A percentile compares a stretch with the other conserved stretches of the same genome.
phyloP scores from a whole-genome alignment of 2,888 invertebrate species.

The Acronicta leporina region DNA sequence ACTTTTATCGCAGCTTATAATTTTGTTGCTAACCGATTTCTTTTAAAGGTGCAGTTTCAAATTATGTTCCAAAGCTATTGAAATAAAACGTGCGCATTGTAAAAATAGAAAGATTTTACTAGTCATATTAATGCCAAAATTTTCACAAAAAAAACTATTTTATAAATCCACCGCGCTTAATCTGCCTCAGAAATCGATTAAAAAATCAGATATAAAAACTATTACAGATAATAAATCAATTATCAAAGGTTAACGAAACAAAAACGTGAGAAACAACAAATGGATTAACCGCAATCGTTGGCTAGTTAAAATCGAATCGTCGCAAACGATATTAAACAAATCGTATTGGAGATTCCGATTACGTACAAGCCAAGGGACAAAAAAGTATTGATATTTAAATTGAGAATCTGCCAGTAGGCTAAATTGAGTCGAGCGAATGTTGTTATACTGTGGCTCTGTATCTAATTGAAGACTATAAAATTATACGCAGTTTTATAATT shows the following conservation, averaged over 20 bases:
- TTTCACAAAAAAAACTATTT: conserved; percentile 11
- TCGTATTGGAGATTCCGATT: conserved; percentile 73
- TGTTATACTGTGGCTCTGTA: conserved; percentile 67
- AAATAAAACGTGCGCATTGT: conserved; percentile 15
- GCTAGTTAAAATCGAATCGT: conserved; percentile 84
- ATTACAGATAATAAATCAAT: conserved; percentile 78
- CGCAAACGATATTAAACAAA: conserved; percentile 81
- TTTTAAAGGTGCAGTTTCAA: conserved; percentile 17
- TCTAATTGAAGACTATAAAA: conserved; percentile 76
- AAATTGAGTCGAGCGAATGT: conserved; percentile 49
- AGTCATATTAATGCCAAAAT: conserved; percentile 10
- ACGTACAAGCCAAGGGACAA: conserved; percentile 59
- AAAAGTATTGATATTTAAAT: conserved; percentile 56
- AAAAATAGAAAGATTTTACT: conserved; percentile 9
- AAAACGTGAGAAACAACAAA: conserved; percentile 86
- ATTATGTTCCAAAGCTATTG: conserved; percentile 1
- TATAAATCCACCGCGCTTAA: conserved; percentile 38
- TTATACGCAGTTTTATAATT: conserved; percentile 70
- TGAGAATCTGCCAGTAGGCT: conserved; percentile 57
- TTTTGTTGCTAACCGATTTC: conserved; percentile 32
- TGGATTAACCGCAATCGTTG: conserved; percentile 73
- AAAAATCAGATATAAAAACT: conserved; percentile 67
- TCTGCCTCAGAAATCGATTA: conserved; percentile 49
- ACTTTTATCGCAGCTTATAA: conserved; percentile 42
- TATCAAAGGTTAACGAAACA: conserved; percentile 80